phyloP scores from a whole-genome alignment of 1,140 invertebrate species.

The Littorina saxatilis region DNA sequence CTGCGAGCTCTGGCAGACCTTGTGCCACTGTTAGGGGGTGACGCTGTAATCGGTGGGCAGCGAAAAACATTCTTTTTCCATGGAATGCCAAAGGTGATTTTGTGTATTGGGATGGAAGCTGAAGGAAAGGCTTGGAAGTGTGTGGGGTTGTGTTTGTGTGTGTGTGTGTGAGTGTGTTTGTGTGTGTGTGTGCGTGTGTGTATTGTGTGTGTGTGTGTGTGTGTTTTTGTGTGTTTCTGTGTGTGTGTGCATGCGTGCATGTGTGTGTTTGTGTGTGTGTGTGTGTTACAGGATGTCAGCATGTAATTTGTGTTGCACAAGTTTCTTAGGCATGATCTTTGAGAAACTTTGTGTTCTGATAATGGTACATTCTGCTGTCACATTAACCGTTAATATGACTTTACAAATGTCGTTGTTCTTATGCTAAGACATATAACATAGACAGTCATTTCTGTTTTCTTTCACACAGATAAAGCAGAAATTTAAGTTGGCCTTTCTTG shows the following conservation, averaged over 20 bases:
- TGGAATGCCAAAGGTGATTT: conserved; percentile 81
- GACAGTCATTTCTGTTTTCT: no score
- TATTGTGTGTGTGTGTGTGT: neutral
- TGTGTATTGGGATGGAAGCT: neutral
- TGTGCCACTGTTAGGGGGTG: conserved; percentile 87
- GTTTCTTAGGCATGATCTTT: no score
- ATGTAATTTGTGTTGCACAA: no score
- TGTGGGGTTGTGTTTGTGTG: neutral
- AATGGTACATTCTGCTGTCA: no score
- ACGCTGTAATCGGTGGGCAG: conserved; percentile 87
- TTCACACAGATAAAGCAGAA: no score
- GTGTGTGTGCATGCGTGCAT: neutral
- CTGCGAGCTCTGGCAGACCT: conserved; percentile 87
- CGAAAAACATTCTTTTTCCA: conserved; percentile 88
- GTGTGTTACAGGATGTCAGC: no score
- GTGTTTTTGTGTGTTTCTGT: neutral
- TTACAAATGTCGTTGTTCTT: no score
- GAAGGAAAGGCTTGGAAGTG: conserved; percentile 4
- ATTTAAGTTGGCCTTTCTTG: no score
- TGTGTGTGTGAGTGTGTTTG: conserved; percentile 4
- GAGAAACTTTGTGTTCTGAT: no score
- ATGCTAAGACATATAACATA: no score
- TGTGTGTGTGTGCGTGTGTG: conserved; percentile 6
- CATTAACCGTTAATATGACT: no score
- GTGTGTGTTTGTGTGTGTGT: no score